Evolutionary conservation across 2,113 vertebrate species (phyloP).

Genomic region (Chloropsis cyanopogon): DNA sequence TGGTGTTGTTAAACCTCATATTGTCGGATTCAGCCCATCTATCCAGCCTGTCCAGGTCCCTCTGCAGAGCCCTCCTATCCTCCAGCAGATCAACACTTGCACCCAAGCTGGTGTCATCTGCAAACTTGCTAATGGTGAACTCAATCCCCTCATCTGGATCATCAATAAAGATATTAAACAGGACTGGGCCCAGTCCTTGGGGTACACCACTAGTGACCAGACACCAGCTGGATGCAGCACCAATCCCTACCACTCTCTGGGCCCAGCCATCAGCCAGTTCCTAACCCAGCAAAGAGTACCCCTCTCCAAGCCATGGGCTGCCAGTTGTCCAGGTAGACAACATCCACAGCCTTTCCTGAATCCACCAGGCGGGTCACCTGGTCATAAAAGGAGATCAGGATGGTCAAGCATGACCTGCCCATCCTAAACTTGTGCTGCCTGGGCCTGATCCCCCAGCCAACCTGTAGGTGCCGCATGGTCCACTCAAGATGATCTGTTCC

Average conservation of each 20-base stretch:
- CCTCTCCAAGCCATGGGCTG: neutral
- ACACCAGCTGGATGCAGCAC: neutral
- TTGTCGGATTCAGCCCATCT: neutral
- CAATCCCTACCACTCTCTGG: neutral
- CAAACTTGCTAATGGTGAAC: neutral
- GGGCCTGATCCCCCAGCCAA: neutral
- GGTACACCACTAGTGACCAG: too few species aligned
- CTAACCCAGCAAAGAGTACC: neutral
- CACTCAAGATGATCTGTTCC: neutral
- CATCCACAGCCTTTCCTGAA: neutral
- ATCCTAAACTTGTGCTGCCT: neutral
- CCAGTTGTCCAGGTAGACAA: neutral
- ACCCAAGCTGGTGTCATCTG: neutral
- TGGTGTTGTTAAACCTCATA: neutral
- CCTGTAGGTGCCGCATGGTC: rapidly evolving
- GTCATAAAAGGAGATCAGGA: neutral
- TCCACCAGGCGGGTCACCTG: rapidly evolving
- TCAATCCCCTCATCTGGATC: neutral
- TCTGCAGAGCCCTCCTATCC: neutral
- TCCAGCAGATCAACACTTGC: neutral
- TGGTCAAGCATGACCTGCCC: rapidly evolving
- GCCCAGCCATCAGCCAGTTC: neutral
- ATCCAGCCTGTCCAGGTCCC: neutral
- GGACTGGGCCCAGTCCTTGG: neutral
- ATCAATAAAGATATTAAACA: neutral